Evolutionary conservation across 2,113 vertebrate genomes (phyloP), one percentile per base, ranked within the genome.

Genomic region (Varanus salvator): DNA sequence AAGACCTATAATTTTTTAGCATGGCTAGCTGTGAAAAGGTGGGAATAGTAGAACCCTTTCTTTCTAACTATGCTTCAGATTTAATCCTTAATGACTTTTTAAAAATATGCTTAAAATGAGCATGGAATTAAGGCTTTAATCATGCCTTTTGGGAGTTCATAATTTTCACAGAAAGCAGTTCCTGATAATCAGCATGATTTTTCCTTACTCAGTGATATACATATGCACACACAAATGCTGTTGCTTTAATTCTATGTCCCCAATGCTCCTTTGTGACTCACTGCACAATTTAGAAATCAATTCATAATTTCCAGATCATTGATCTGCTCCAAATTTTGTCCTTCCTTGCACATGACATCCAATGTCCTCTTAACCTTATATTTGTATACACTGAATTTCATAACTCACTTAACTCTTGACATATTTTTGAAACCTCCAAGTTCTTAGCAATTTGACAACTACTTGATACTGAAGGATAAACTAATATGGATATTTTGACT

Each of bases 131-230:
- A 66, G 6, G 25, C 23, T 76, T 76, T 87, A 38, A n/a, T 4
- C 17, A 87, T 57, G 77, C 86, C 34, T 48, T 75, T 15, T 64
- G 31, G 68, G 78, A 57, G 2, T 82, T 17, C 31, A n/a, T 78
- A 71, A 60, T 29, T 57, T 90, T 19, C 15, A 0, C 25, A n/a
- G 31, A 31, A 86, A 92, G 31, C 0, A 48, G 66, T 90, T 84
- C 15, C 60, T 68, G 11, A n/a, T 87, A 71, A n/a, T 88, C 82
- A 69, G 80, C 60, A 29, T 85, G 6, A 90, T 93, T 94, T 90
- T 14, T 3, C 64, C 38, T 29, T 75, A 0, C 23, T 86, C 19
- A 80, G 1, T 86, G 4, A 83, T 57, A 87, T 77, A 60, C 6
- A 88, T 64, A 29, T 1, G 48, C 76, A 4, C 25, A 34, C 3